These are phyloP conservation scores for Deilephila porcellus DNA, from an alignment of 2,888 invertebrate genomes.

Conservation along the genomic window DNA sequence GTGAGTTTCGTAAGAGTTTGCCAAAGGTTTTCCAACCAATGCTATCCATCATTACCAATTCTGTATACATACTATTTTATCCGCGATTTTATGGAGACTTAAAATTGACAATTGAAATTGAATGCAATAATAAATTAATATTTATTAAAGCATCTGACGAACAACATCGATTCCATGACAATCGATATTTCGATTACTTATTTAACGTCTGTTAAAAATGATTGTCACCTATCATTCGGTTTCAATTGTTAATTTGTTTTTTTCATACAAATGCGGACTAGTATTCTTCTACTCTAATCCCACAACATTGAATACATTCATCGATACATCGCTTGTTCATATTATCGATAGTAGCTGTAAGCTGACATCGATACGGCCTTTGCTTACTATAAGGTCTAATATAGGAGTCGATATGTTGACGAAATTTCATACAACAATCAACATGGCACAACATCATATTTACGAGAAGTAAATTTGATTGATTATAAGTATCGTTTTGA, in stretches of 20 bases:
- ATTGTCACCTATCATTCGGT: background rate
- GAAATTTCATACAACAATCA: background rate
- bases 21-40: too few species aligned
- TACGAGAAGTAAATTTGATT: background rate
- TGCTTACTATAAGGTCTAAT: constrained; percentile 41
- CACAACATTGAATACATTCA: background rate
- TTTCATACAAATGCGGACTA: background rate
- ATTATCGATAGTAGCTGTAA: constrained; percentile 10
- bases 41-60: background rate
- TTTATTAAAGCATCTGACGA: too few species aligned
- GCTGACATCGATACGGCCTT: constrained; percentile 36
- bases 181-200: background rate
- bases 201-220: too few species aligned
- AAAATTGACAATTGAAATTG: too few species aligned
- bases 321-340: background rate
- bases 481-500: background rate
- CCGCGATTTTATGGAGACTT: background rate
- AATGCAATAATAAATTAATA: too few species aligned
- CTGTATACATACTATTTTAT: background rate
- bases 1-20: background rate
- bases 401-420: background rate
- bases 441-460: background rate
- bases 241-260: background rate
- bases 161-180: background rate
- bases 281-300: background rate